These are phyloP conservation scores for Ciconia stormi DNA, from an alignment of 2,113 vertebrate genomes.

Conservation along the genomic window DNA sequence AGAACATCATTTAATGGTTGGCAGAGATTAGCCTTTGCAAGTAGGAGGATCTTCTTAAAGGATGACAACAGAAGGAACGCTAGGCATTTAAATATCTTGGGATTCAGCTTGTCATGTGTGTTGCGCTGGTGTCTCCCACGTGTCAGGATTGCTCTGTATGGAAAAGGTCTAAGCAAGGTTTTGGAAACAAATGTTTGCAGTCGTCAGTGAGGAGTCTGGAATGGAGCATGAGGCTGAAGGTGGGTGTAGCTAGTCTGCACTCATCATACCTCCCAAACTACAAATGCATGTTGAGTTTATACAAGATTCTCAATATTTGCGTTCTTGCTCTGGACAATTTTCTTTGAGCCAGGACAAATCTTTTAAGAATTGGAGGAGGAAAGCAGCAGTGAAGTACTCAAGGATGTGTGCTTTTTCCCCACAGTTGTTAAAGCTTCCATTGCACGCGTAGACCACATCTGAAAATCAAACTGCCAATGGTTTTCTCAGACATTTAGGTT, in stretches of 20 bases:
- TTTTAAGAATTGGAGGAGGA: background rate
- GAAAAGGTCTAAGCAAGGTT: background rate
- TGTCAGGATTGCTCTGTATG: background rate
- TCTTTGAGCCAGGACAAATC: background rate
- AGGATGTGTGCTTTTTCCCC: background rate
- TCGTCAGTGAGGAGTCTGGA: background rate
- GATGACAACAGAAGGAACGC: background rate
- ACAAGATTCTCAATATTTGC: background rate
- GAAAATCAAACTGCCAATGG: background rate
- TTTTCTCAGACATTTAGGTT: background rate
- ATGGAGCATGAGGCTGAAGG: background rate
- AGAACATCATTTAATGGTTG: background rate
- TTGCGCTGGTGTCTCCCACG: background rate
- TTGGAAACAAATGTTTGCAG: background rate
- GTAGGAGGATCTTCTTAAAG: constrained; percentile 17
- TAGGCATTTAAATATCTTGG: background rate
- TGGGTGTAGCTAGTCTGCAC: background rate
- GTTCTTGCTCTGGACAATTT: background rate
- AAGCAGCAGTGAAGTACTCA: background rate
- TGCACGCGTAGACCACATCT: fast-evolving
- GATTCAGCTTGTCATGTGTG: background rate
- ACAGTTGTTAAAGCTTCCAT: background rate
- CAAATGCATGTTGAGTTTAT: background rate
- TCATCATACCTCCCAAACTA: background rate
- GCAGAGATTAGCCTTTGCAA: constrained; percentile 18